These are phyloP conservation scores for Bufotes viridis DNA, from an alignment of 2,797 vertebrate genomes.

Conservation along the genomic window DNA sequence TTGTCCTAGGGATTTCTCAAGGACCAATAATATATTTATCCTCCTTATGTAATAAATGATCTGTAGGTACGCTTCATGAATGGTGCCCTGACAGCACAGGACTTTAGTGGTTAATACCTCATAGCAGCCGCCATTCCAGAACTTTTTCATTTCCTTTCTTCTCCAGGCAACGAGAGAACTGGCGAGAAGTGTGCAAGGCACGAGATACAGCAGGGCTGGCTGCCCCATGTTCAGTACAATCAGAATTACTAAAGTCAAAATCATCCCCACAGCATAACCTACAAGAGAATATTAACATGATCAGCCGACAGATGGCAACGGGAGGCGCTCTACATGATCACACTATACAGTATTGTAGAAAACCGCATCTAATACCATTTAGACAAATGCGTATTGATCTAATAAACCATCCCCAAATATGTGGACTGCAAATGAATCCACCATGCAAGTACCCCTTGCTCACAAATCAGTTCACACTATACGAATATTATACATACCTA, in stretches of 20 bases:
- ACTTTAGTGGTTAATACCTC: slow-evolving; percentile 77
- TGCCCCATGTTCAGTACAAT: slow-evolving; percentile 88
- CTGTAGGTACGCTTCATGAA: background rate
- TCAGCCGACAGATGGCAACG: background rate
- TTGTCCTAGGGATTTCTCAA: too few species aligned
- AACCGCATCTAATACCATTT: background rate
- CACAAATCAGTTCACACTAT: background rate
- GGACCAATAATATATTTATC: too few species aligned
- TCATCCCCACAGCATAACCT: slow-evolving; percentile 91
- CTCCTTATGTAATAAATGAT: too few species aligned
- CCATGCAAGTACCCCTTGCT: background rate
- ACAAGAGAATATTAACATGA: slow-evolving; percentile 27
- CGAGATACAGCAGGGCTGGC: slow-evolving; percentile 93
- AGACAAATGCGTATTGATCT: background rate
- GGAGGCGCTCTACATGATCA: background rate
- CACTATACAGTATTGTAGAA: background rate
- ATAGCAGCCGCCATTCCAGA: slow-evolving; percentile 89
- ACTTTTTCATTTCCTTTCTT: slow-evolving; percentile 87
- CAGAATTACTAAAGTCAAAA: slow-evolving; percentile 87
- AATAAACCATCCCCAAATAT: background rate
- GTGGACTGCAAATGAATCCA: background rate
- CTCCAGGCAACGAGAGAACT: slow-evolving; percentile 81
- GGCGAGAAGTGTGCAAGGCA: slow-evolving; percentile 90
- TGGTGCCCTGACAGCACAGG: background rate
- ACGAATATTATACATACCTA: slow-evolving; percentile 77